Evolutionary conservation across 2,888 invertebrate genomes (phyloP).

Genomic region (Sesia bembeciformis): DNA sequence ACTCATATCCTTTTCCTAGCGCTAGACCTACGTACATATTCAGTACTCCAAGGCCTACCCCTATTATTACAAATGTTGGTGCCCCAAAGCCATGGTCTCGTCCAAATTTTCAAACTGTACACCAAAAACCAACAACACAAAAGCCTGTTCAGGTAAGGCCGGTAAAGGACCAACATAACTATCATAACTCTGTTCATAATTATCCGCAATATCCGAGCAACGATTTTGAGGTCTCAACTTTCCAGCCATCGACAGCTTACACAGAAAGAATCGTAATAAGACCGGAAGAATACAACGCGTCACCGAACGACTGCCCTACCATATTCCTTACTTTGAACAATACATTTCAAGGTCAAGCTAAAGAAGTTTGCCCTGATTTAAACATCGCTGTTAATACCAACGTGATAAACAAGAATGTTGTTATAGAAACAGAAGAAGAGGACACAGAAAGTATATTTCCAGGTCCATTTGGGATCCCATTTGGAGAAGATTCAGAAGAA

Average conservation of each 20-base stretch:
- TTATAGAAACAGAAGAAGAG: constrained; percentile 52
- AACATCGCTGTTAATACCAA: constrained; percentile 82
- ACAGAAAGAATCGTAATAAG: constrained; percentile 64
- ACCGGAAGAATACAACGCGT: constrained; percentile 60
- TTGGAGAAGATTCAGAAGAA: constrained; percentile 40
- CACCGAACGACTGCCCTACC: constrained; percentile 68
- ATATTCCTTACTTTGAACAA: constrained; percentile 72
- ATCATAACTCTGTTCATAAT: constrained; percentile 37
- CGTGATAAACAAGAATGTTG: constrained; percentile 74
- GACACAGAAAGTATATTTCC: constrained; percentile 39
- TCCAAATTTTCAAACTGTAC: constrained; percentile 9
- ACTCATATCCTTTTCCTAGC: constrained; percentile 24
- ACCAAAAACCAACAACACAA: constrained; percentile 34
- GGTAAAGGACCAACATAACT: constrained; percentile 32
- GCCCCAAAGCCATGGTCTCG: constrained; percentile 46
- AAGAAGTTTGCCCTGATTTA: constrained; percentile 80
- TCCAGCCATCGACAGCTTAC: constrained; percentile 47
- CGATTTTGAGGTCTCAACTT: constrained; percentile 55
- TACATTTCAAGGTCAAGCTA: constrained; percentile 70
- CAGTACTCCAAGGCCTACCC: constrained; percentile 45
- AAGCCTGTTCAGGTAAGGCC: constrained; percentile 45
- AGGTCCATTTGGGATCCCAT: constrained; percentile 43
- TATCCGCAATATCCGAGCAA: constrained; percentile 31
- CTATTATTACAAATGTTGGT: constrained; percentile 61
- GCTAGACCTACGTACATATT: constrained; percentile 43